Conservation (phyloP, 2,888 invertebrate genomes). For the Lasioglossum villosulum region DNA sequence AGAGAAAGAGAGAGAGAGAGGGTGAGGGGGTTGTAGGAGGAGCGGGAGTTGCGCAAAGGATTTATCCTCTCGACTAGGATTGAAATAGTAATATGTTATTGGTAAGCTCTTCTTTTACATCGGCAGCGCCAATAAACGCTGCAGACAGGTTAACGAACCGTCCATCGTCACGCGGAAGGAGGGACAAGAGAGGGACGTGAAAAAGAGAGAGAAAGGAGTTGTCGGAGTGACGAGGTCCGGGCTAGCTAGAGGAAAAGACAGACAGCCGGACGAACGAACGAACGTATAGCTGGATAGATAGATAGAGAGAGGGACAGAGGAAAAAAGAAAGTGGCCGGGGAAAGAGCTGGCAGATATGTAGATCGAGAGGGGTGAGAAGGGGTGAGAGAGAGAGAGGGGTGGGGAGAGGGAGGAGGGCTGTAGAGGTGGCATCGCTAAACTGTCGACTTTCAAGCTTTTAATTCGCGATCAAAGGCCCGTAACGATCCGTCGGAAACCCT, state of each 20-base stretch:
- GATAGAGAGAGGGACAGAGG: constrained; percentile 22
- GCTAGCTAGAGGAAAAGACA: constrained; percentile 40
- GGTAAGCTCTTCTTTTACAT: constrained; percentile 79
- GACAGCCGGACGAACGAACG: constrained; percentile 35
- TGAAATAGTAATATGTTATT: constrained; percentile 82
- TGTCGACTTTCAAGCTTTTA: constrained; percentile 82
- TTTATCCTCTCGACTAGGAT: constrained; percentile 74
- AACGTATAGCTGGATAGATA: constrained; percentile 20
- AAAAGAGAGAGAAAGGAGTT: constrained; percentile 28
- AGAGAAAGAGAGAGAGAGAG: neutral
- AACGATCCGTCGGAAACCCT: constrained; percentile 73
- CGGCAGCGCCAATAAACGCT: constrained; percentile 81
- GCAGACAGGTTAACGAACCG: constrained; percentile 83
- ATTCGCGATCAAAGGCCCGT: constrained; percentile 82
- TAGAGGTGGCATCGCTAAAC: constrained; percentile 77
- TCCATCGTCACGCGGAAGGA: constrained; percentile 53
- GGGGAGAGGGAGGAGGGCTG: constrained; percentile 34
- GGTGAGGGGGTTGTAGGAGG: neutral
- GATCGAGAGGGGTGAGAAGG: constrained; percentile 32
- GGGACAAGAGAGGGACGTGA: constrained; percentile 30
- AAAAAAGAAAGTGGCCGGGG: constrained; percentile 20
- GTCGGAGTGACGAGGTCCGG: constrained; percentile 18
- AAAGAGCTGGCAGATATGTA: constrained; percentile 49
- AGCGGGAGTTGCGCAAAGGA: constrained; percentile 62
- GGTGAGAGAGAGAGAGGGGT: constrained; percentile 13